These are phyloP conservation scores for Casuarius casuarius DNA, from an alignment of 2,113 vertebrate species.

Conservation along the genomic window DNA sequence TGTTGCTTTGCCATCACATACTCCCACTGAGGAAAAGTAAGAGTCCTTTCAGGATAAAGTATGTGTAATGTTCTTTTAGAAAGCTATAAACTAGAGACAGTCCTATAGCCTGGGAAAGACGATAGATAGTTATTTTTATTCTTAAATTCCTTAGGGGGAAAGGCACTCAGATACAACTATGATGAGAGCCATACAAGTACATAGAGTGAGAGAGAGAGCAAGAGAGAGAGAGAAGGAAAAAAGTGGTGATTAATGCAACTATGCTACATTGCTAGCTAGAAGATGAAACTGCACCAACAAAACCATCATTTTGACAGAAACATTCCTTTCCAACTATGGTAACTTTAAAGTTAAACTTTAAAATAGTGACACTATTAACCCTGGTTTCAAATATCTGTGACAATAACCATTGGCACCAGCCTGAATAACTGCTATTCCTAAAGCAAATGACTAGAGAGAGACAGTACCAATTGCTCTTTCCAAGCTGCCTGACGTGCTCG, in stretches of 20 bases:
- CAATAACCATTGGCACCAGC: not conserved
- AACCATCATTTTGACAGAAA: not conserved
- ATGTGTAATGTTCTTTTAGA: not conserved
- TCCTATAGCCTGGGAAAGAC: slow-evolving; percentile 26
- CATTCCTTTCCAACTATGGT: not conserved
- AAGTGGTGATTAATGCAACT: not conserved
- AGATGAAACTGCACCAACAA: not conserved
- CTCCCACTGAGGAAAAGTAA: not conserved
- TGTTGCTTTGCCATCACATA: not conserved
- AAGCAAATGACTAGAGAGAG: not conserved
- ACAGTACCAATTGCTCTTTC: not conserved
- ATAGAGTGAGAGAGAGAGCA: not conserved
- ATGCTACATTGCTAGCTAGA: not conserved
- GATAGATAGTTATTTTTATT: slow-evolving; percentile 58
- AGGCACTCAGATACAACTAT: not conserved
- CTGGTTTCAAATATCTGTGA: not conserved
- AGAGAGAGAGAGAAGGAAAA: not conserved
- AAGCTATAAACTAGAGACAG: not conserved
- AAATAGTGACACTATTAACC: not conserved
- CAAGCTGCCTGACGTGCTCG: not conserved
- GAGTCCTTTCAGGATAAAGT: not conserved
- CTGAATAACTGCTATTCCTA: not conserved
- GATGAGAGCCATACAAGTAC: slow-evolving; percentile 25
- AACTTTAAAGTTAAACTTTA: slow-evolving; percentile 13
- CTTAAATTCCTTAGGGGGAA: slow-evolving; percentile 17